phyloP scores from a whole-genome alignment of 2,797 vertebrate species.

The Mionectes olivaceus region DNA sequence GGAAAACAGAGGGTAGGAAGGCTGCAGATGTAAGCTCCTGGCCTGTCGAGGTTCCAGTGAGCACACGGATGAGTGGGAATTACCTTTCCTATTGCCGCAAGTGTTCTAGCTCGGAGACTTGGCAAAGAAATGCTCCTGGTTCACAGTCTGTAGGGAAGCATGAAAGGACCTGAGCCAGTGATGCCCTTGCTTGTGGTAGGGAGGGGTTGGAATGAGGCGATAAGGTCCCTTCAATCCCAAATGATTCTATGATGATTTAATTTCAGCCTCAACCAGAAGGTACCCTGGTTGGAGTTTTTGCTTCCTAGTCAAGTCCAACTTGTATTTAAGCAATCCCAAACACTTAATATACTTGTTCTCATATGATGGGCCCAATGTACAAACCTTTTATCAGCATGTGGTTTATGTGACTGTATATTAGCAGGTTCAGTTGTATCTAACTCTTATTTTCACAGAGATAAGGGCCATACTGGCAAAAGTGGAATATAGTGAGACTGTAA shows the following conservation, averaged over 20 bases:
- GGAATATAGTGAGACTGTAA: not conserved
- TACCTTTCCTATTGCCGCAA: not conserved
- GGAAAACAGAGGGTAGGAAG: not conserved
- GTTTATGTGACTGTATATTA: not conserved
- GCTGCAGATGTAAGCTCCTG: not conserved
- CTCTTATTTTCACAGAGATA: not conserved
- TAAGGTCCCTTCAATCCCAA: not conserved
- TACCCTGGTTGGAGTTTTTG: not conserved
- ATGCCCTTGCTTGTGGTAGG: too few relatives aligned
- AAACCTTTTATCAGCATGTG: rapidly evolving
- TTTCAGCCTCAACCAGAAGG: not conserved
- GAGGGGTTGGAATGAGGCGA: not conserved
- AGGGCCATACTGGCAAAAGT: not conserved
- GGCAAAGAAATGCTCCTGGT: not conserved
- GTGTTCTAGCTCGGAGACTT: not conserved
- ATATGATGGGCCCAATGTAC: too few relatives aligned
- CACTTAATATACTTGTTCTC: not conserved
- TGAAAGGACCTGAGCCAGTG: not conserved
- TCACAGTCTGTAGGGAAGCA: not conserved
- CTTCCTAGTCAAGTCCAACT: not conserved
- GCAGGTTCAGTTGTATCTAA: not conserved
- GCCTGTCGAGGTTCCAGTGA: not conserved
- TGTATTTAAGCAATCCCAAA: not conserved
- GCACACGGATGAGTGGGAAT: not conserved
- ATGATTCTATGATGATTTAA: not conserved